A percentile compares a stretch with the other conserved stretches of the same genome.
These are phyloP conservation scores for Microtus ochrogaster DNA, from an alignment of 2,113 vertebrate genomes.

Conservation along the genomic window DNA sequence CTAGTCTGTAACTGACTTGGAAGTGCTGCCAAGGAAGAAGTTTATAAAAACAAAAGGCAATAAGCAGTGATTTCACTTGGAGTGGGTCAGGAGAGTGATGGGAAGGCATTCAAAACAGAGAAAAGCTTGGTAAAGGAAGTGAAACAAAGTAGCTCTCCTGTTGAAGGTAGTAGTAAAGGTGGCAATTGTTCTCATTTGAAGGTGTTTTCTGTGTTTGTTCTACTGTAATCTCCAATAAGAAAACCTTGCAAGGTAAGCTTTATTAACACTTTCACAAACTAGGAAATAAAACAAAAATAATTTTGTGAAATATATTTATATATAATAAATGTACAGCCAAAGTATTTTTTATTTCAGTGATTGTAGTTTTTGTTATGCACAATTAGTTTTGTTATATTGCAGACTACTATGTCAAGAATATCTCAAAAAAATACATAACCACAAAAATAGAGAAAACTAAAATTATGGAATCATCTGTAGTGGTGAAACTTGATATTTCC, in stretches of 20 bases:
- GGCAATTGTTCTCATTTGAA: neutral
- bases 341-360: neutral
- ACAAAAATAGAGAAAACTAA: neutral
- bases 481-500: neutral
- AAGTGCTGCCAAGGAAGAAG: neutral
- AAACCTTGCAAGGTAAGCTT: neutral
- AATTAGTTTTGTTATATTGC: neutral
- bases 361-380: neutral
- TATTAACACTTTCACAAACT: neutral
- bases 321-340: neutral
- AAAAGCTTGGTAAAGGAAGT: neutral
- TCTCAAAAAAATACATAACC: neutral
- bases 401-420: neutral
- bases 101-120: neutral
- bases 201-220: neutral
- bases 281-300: conserved; percentile 14
- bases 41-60: neutral
- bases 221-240: neutral
- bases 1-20: neutral
- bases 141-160: neutral
- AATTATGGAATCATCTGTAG: neutral
- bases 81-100: neutral
- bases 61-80: neutral
- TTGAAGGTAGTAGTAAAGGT: neutral
- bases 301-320: neutral